These are phyloP conservation scores for Lucifuga dentata DNA, from an alignment of 2,113 vertebrate species.

Conservation along the genomic window DNA sequence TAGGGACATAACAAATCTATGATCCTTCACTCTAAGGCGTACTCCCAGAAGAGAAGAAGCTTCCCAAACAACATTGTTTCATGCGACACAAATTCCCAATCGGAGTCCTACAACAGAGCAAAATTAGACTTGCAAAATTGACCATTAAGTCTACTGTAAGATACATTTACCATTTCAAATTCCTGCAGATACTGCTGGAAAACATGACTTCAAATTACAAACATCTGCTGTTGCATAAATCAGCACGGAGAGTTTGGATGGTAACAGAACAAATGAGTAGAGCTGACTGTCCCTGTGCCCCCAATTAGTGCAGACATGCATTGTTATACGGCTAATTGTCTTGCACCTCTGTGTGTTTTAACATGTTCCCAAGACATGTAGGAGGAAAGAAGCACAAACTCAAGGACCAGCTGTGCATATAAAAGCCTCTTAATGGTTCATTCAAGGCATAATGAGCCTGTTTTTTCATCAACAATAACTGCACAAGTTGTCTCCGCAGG, in stretches of 20 bases:
- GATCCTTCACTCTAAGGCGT: constrained; percentile 27
- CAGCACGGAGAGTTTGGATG: constrained; percentile 2
- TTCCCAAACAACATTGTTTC: not conserved
- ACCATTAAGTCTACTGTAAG: not conserved
- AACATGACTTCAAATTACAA: not conserved
- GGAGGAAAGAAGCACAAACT: constrained; percentile 4
- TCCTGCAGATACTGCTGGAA: not conserved
- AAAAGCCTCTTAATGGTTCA: constrained; percentile 64
- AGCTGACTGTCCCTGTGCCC: constrained; percentile 46
- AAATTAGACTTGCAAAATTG: not conserved
- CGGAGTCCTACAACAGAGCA: not conserved
- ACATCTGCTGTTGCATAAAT: constrained; percentile 5
- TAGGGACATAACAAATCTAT: constrained; percentile 49
- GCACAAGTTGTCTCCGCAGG: constrained; percentile 21
- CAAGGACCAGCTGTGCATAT: constrained; percentile 56
- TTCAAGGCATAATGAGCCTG: constrained; percentile 67
- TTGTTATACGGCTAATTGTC: constrained; percentile 75
- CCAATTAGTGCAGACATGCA: constrained; percentile 67
- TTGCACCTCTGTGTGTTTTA: constrained; percentile 65
- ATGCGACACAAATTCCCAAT: not conserved
- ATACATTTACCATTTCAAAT: not conserved
- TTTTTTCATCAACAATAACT: constrained; percentile 57
- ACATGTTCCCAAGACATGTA: constrained; percentile 49
- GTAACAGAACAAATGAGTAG: constrained; percentile 44
- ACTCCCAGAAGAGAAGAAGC: constrained; percentile 22